Conservation (phyloP, 2,113 vertebrate species). For the Phocoena phocoena region DNA sequence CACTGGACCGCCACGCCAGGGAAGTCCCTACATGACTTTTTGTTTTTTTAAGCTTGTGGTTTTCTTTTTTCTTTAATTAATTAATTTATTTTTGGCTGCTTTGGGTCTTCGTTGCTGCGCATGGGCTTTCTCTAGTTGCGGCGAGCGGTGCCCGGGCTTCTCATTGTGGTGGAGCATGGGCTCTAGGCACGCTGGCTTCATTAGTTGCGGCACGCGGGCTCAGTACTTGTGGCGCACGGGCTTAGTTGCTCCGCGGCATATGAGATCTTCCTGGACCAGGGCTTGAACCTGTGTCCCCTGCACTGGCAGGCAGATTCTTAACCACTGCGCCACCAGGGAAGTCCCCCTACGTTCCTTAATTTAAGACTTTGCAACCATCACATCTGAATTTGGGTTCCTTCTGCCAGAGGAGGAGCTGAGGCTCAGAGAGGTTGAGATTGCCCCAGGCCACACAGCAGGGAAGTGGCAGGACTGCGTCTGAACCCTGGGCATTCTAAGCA, state of each 20-base stretch:
- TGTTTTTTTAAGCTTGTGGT: no score
- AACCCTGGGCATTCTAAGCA: not conserved
- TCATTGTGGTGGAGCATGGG: no score
- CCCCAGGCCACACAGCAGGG: not conserved
- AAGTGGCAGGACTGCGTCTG: not conserved
- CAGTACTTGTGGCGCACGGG: no score
- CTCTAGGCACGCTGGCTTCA: no score
- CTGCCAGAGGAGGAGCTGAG: not conserved
- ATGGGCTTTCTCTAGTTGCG: no score
- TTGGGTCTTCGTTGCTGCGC: no score
- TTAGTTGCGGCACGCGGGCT: no score
- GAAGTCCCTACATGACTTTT: not conserved
- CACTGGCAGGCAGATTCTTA: not conserved
- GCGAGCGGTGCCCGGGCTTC: no score
- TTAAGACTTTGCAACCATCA: not conserved
- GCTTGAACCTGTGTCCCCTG: not conserved
- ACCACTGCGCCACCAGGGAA: not conserved
- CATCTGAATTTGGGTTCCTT: not conserved
- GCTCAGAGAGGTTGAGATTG: conserved; percentile 8
- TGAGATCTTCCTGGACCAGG: not conserved
- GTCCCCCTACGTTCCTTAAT: not conserved
- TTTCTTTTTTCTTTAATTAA: no score
- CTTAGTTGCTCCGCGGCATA: not conserved
- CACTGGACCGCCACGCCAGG: no score
- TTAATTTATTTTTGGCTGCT: no score